phyloP scores from a whole-genome alignment of 2,888 invertebrate species.

The Macrophya alboannulata region DNA sequence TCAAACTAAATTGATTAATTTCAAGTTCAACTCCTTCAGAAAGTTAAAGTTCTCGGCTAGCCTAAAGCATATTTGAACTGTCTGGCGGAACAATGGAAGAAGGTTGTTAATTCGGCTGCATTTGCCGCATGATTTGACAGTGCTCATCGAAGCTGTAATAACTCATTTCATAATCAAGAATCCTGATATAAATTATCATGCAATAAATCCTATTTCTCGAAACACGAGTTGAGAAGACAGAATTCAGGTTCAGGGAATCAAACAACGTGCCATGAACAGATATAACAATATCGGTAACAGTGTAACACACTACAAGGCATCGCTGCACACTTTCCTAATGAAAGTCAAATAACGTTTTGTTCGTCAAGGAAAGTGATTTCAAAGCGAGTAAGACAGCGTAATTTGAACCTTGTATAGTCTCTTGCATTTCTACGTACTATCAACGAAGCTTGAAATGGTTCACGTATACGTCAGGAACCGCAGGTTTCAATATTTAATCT shows the following conservation, averaged over 20 bases:
- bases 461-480: neutral
- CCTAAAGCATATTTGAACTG: neutral
- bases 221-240: neutral
- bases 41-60: conserved; percentile 15
- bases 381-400: neutral
- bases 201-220: neutral
- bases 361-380: neutral
- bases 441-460: neutral
- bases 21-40: conserved; percentile 8
- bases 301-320: neutral
- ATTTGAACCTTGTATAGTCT: neutral
- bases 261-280: neutral
- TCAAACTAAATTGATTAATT: conserved; percentile 39
- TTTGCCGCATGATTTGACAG: too few species aligned
- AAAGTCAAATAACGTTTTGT: neutral
- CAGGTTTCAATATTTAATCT: conserved; percentile 43
- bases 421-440: neutral
- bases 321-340: neutral
- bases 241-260: neutral
- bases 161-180: neutral
- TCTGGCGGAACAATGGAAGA: neutral
- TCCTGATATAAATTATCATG: neutral
- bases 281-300: neutral
- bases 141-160: neutral
- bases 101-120: neutral